Evolutionary conservation across 2,113 vertebrate species (phyloP).

Genomic region (Hemibagrus wyckioides): DNA sequence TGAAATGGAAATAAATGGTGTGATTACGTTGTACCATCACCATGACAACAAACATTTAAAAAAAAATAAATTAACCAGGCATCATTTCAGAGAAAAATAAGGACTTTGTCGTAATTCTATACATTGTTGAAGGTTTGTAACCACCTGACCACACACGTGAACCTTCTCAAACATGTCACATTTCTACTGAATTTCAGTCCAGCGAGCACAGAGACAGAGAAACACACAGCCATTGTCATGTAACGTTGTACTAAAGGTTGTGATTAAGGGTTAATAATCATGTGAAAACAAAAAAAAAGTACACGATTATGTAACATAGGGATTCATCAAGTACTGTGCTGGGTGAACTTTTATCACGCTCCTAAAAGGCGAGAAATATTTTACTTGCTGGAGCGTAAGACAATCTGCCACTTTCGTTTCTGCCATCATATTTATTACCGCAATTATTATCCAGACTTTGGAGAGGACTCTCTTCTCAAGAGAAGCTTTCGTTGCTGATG

Average conservation of each 20-base stretch:
- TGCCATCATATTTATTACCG: conserved; percentile 49
- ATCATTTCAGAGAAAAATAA: not conserved
- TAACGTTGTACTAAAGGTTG: not conserved
- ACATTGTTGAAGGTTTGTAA: not conserved
- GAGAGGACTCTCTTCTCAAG: conserved; percentile 33
- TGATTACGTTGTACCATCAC: not conserved
- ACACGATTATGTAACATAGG: no score
- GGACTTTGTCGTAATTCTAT: not conserved
- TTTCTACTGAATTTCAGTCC: not conserved
- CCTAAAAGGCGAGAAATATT: not conserved
- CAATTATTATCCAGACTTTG: conserved; percentile 50
- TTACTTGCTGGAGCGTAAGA: not conserved
- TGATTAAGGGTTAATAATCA: not conserved
- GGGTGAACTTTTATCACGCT: no score
- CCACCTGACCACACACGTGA: not conserved
- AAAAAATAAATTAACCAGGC: no score
- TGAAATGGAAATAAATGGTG: not conserved
- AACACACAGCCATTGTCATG: not conserved
- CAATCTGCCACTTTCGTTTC: conserved; percentile 30
- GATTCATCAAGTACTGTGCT: no score
- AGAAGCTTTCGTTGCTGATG: conserved; percentile 34
- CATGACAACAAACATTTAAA: not conserved
- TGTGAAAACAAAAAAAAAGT: not conserved
- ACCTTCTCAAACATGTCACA: not conserved
- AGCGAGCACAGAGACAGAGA: not conserved